Evolutionary conservation across 1,140 invertebrate species (phyloP), one percentile per base, ranked within the genome.

Genomic region (Anoplolepis gracilipes): DNA sequence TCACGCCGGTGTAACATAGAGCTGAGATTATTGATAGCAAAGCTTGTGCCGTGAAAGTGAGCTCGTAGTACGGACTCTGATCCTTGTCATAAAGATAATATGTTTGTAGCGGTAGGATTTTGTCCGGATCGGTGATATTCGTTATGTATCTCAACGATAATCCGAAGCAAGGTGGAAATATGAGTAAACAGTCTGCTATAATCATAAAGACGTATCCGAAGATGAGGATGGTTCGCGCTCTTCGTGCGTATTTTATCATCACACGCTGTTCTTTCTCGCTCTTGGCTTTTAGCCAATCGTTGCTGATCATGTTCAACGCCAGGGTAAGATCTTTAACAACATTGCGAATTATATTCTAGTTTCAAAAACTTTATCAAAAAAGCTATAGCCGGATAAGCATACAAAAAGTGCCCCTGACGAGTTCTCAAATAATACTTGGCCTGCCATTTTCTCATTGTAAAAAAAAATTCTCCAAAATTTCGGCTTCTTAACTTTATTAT

Each of bases 51-150:
- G 39, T 13, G 6, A 49, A 72, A 1, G 33, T 36, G 0, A 70
- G 22, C 28, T 78, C 84, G 11, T 36, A 79, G 1, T 36, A 46
- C 11, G 76, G 76, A 53, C 39, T 65, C 22, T 39, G 76, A 33
- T 64, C 13, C 25, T 64, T 55, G 13, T 79, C 10, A 10, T 67
- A 79, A 1, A 67, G n/a, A 11, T 67, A 79, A 7, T 79, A 8
- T 6, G 46, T 67, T 39, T 55, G n/a, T n/a, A 79, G 4, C 19
- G 76, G 76, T 39, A 79, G 33, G 1, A 65, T n/a, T 4, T 64
- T 64, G 8, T 13, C 2, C 7, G 46, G 46, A 46, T 85, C 76
- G 11, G 84, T 85, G 57, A 79, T 62, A 33, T 85, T 85, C 25
- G 76, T 79, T 10, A 64, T 42, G 55, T 61, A 39, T 65, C 76